Evolutionary conservation across 37 sponge, comb jelly and placozoan species (phyloP), one percentile per base, ranked within the genome.

Genomic region (Spongia lamella): DNA sequence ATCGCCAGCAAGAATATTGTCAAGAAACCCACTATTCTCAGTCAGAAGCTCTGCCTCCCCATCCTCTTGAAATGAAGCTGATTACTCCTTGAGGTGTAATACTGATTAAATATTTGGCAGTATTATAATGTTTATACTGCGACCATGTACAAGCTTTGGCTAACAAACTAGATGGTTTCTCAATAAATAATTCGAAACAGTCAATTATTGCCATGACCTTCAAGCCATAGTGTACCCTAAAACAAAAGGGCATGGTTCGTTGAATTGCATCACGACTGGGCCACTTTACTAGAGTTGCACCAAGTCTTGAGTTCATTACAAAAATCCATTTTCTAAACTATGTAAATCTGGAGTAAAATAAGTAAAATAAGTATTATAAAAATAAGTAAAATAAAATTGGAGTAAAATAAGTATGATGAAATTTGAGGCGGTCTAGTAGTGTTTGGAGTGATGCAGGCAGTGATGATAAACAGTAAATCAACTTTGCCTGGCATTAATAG

Each of bases 171-270:
- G 83, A 73, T 32, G 74, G 74, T 55, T 65, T 73, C 53, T 82
- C 75, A 38, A 82, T 82, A 81, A 71, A 82, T 7, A 73, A 11
- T 55, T 74, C 75, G 74, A 73, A 82, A 53, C 83, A 82, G 68
- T 82, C 83, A 73, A 82, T 82, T 27, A 82, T 68, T 22, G 16
- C 16, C 67, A 68, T 73, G 3, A 72, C 73, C 33, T 39, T 72
- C 15, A 72, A 25, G 21, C 79, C 70, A 62, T 63, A 81, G 6
- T 50, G 49, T 7, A 66, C 55, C 43, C 66, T 57, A 30, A 83
- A 83, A 43, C 79, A 54, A n/a, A 67, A 67, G 7, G 83, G 76
- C 83, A 84, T 64, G 9, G 68, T 76, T 47, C 69, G n/a, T 33
- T 61, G 34, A 16, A 77, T 21, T 6, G 11, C 7, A 40, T 73